Base-by-base conservation (phyloP, 2,797 vertebrate genomes). In the Leontopithecus rosalia region DNA sequence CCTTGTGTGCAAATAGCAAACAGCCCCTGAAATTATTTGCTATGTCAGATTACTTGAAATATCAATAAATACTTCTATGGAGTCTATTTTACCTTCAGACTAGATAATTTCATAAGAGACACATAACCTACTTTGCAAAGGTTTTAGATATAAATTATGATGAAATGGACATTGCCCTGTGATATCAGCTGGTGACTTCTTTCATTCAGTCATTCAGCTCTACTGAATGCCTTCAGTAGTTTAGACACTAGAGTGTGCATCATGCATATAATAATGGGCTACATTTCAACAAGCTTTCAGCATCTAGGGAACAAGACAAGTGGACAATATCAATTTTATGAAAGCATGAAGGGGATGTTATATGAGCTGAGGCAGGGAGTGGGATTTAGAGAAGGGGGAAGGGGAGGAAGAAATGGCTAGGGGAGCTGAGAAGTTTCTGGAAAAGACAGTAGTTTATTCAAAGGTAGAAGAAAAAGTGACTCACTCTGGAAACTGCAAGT, bases 61-160 rank as follows among this genome's bases (percentile, higher is more conserved):
- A 85, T 82, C 61, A 70, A 36, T 50, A 90, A 95, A 57, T n/a
- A 50, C 55, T 33, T 57, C 48, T 0, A 36, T 8, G 22, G 70
- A 28, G 43, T 84, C 48, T 61, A 43, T 94, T 96, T 95, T 83
- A 57, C 19, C 20, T 85, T 94, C 39, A 85, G n/a, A 75, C 28
- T 28, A 85, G 43, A 39, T 90, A 64, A 61, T 67, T 95, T 67
- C 58, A 89, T 36, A 41, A 55, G 48, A 92, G n/a, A 86, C 2
- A 58, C 0, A 20, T 28, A 39, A 48, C 24, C 79, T 48, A 48
- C 17, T 73, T 75, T 79, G 36, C 41, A 91, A 95, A 97, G 52
- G 57, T 55, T 91, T 81, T 76, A 67, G 26, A 52, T 57, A 30
- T 61, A 11, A 88, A 13, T 85, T 86, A 33, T 5, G 67, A 52